Evolutionary conservation across 2,113 vertebrate genomes (phyloP), one percentile per base, ranked within the genome.

Genomic region (Spea bombifrons): DNA sequence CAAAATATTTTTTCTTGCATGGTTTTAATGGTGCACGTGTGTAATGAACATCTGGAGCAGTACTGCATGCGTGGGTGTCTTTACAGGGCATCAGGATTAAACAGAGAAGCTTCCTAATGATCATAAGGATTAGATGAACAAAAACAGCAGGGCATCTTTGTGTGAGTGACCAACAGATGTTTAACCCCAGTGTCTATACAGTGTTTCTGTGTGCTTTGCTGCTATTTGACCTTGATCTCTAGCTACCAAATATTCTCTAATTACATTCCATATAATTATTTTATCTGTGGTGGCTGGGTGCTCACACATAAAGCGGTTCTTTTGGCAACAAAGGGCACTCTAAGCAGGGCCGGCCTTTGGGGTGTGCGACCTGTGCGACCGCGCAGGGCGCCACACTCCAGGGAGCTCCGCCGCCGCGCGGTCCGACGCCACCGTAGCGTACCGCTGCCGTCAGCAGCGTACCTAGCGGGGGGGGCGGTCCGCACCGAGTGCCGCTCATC

Each of bases 41-140:
- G 70, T 78, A 45, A 61, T 74, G 84, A 87, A 61, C 59, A 81
- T 48, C 75, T 73, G 82, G 69, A 82, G n/a, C 55, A 15, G 64
- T 76, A 16, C 45, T 79, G 75, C 50, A 80, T 84, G 75, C 83
- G 76, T 65, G 81, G 75, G 85, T 84, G n/a, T 66, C 77, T 75
- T 83, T 81, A 61, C 63, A 83, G 87, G 87, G 82, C 86, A 84
- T 82, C 13, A 81, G 90, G 88, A 93, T 93, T 94, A 91, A 91
- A 83, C 89, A 83, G 86, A 84, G 80, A 47, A 79, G 83, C 83
- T 90, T 86, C 79, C 82, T 86, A 87, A 75, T 90, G 88, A 86
- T 86, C 85, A 83, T 70, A 79, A 67, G 85, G 88, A 92, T 93
- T 90, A 91, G 78, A 82, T 83, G 86, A 84, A 84, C 65, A 78